Evolutionary conservation across 2,888 invertebrate species (phyloP), one percentile per base, ranked within the genome.

Genomic region (Hypomecis punctinalis): DNA sequence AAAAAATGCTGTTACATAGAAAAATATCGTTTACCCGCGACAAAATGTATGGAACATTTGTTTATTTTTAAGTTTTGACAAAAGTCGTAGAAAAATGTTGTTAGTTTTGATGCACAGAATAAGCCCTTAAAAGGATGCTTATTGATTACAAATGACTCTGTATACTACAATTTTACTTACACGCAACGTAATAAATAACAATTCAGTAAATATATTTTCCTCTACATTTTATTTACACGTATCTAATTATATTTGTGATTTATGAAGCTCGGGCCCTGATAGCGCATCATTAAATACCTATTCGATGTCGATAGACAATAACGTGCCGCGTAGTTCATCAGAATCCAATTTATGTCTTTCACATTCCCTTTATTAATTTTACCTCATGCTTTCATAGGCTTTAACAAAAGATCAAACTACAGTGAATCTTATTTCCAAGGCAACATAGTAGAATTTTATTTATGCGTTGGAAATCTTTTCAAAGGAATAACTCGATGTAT

Each of bases 301-400:
- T n/a, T n/a, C n/a, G 51, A 33, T 51, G 60, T 61, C 67, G 55
- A 63, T 65, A 70, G 61, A 63, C 58, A 63, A 59, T 65, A 61
- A 52, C 43, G 37, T 40, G 43, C 43, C 35, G 11, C 43, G 49
- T 66, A 63, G 63, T 61, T 65, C 57, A 67, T 56, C 63, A 59
- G 60, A 66, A 69, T 67, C 69, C 70, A 71, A 71, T 69, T 69
- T 69, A 57, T 66, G 69, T 66, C 69, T 52, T 67, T 66, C 67
- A 62, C 67, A 69, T 67, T 58, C 66, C 53, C 57, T 60, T 63
- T 64, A 67, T 69, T 69, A 71, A 69, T 66, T 69, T 66, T 48
- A 63, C 66, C 69, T 67, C 62, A 67, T 61, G 62, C 57, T 36
- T 66, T 60, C 56, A 55, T 48, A 54, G 63, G 67, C 61, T 58